Percentiles rank a stretch among this genome's conserved stretches.
phyloP scores from a whole-genome alignment of 2,797 vertebrate genomes.

The Oreochromis grahami region DNA sequence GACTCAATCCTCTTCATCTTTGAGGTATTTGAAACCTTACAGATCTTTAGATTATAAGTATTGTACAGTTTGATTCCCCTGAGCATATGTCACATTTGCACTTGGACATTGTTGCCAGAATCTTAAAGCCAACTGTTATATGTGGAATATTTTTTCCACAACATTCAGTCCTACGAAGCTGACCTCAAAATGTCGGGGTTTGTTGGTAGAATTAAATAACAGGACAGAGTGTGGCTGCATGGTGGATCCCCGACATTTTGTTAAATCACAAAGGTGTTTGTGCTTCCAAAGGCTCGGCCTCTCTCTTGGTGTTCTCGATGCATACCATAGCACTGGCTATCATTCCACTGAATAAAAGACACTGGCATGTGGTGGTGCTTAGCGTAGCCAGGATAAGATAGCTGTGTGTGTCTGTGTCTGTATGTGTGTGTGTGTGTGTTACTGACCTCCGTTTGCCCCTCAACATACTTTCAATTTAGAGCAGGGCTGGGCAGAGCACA shows the following conservation, averaged over 20 bases:
- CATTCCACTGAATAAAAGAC: conserved; percentile 4
- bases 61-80: neutral
- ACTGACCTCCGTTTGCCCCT: conserved; percentile 12
- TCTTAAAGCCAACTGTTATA: neutral
- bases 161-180: neutral
- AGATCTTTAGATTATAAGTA: neutral
- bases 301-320: neutral
- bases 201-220: neutral
- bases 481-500: neutral
- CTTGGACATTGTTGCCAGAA: neutral
- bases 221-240: neutral
- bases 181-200: neutral
- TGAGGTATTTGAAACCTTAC: conserved; percentile 80
- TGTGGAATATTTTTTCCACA: neutral
- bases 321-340: neutral
- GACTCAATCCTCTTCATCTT: conserved; percentile 99
- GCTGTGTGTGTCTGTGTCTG: neutral
- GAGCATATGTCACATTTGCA: neutral
- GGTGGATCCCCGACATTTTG: neutral
- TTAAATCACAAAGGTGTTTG: neutral
- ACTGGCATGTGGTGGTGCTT: conserved; percentile 23
- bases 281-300: neutral
- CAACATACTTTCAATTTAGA: neutral
- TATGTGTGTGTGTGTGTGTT: neutral
- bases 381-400: conserved; percentile 38